These are phyloP conservation scores for Sphaeramia orbicularis DNA, from an alignment of 2,797 vertebrate genomes.

Conservation along the genomic window DNA sequence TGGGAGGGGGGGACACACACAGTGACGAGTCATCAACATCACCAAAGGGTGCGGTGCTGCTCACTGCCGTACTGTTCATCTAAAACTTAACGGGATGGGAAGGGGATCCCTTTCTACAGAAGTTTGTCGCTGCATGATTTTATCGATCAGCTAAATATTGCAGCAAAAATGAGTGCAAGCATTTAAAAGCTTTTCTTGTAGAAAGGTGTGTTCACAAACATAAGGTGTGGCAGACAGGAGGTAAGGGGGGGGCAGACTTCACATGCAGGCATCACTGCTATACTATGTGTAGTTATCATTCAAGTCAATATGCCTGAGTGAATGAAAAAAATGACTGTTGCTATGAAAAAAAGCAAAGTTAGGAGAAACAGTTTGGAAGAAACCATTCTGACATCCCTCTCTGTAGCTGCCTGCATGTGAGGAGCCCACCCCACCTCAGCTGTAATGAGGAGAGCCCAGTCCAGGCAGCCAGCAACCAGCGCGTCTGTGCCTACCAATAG, in stretches of 20 bases:
- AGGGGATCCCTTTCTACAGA: neutral
- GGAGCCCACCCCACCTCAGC: constrained; percentile 77
- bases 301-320: constrained; percentile 45
- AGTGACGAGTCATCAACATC: constrained; percentile 74
- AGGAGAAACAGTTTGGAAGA: constrained; percentile 79
- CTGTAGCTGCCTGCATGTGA: constrained; percentile 63
- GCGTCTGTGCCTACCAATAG: constrained; percentile 83
- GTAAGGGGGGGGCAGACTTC: neutral
- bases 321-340: constrained; percentile 59
- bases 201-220: neutral
- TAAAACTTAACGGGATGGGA: constrained; percentile 41
- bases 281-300: constrained; percentile 42
- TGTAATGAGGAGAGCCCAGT: constrained; percentile 82
- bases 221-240: constrained; percentile 5
- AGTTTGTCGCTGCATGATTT: constrained; percentile 10
- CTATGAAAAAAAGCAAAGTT: constrained; percentile 81
- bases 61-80: constrained; percentile 44
- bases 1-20: constrained; percentile 60
- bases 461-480: constrained; percentile 84
- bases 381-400: constrained; percentile 82
- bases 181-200: constrained; percentile 19
- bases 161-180: constrained; percentile 25
- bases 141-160: constrained; percentile 12
- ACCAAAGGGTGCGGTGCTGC: constrained; percentile 68
- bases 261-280: constrained; percentile 14